Evolutionary conservation across 2,113 vertebrate species (phyloP).

Genomic region (Irena cyanogastra): DNA sequence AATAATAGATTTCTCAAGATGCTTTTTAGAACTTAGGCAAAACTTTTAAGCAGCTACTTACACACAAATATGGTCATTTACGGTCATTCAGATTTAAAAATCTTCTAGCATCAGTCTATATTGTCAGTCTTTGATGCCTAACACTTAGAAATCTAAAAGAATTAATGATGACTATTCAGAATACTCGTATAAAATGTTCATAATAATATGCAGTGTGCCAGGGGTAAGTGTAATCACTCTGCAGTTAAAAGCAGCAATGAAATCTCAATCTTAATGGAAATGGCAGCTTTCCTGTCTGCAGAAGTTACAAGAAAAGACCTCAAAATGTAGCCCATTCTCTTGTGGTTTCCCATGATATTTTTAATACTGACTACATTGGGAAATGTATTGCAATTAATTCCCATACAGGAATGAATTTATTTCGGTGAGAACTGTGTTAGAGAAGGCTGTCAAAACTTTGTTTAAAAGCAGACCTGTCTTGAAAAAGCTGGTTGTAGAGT

Average conservation of each 20-base stretch:
- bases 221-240: background rate
- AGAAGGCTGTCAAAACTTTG: background rate
- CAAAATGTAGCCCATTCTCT: background rate
- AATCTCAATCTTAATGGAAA: background rate
- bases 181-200: background rate
- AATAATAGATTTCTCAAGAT: background rate
- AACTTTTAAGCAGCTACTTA: background rate
- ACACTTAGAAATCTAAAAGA: slow-evolving; percentile 2
- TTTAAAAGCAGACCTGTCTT: background rate
- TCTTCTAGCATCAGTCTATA: background rate
- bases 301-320: background rate
- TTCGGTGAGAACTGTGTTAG: background rate
- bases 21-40: background rate
- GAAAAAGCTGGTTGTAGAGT: background rate
- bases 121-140: background rate
- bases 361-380: background rate
- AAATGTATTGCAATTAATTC: background rate
- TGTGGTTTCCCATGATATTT: background rate
- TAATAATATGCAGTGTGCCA: background rate
- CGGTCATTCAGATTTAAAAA: background rate
- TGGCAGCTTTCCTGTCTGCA: background rate
- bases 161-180: slow-evolving; percentile 27
- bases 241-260: slow-evolving; percentile 12
- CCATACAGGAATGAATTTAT: background rate
- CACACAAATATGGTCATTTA: background rate